Evolutionary conservation across 2,888 invertebrate species (phyloP).

Genomic region (Psylliodes chrysocephalus): DNA sequence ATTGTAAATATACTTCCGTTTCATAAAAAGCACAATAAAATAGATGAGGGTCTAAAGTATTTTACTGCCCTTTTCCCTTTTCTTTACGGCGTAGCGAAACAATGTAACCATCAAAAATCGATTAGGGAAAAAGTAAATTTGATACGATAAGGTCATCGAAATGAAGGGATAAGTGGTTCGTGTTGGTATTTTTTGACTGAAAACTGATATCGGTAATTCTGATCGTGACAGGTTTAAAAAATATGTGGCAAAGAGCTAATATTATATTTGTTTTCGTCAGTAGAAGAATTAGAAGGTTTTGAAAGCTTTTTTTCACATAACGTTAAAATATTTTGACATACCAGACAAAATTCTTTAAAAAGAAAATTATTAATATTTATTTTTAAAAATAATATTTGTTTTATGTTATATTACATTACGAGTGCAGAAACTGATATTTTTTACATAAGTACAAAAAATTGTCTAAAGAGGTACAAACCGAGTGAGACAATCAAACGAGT

Average conservation of each 20-base stretch:
- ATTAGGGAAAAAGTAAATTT: conserved; percentile 25
- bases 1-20: conserved; percentile 34
- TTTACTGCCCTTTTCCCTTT: conserved; percentile 16
- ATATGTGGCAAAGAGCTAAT: background rate
- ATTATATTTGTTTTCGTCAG: background rate
- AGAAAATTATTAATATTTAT: no score
- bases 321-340: no score
- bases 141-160: conserved; percentile 8
- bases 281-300: background rate
- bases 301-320: no score
- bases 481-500: no score
- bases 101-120: conserved; percentile 27
- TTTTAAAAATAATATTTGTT: no score
- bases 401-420: no score
- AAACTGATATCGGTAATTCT: background rate
- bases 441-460: no score
- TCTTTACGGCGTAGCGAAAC: conserved; percentile 8
- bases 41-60: conserved; percentile 29
- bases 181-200: background rate
- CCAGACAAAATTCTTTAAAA: no score
- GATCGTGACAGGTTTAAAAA: background rate
- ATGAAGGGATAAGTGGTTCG: conserved; percentile 10
- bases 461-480: no score
- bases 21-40: conserved; percentile 31
- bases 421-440: no score